Base-by-base conservation (phyloP, 2,888 invertebrate species). In the Drosophila affinis region DNA sequence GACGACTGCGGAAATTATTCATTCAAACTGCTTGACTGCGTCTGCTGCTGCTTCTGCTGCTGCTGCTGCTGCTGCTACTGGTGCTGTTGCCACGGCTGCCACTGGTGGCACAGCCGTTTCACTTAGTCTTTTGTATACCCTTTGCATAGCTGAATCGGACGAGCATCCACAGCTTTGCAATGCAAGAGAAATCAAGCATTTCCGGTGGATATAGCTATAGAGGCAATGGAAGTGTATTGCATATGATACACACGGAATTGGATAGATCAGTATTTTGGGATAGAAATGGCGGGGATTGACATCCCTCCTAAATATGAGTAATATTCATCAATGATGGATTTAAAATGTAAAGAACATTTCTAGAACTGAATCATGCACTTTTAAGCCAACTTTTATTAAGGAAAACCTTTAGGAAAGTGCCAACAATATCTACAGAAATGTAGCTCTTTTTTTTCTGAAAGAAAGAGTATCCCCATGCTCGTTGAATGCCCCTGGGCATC, bases 1-100 rank as follows among this genome's bases (percentile, higher is more conserved):
- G 63, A 70, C 62, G 77, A 82, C 80, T 83, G 83, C 83, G 83
- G 83, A 83, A 86, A 83, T 83, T 86, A 86, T 83, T 83, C 83
- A 83, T 83, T 83, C 78, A 83, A 83, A 79, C 77, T 65, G 67
- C 67, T 65, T 57, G 70, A 61, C 70, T 71, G 69, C 60, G 49
- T 81, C 75, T 78, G 77, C 62, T 75, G 76, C 49, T 52, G 59
- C 45, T 62, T 51, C 18, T 54, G 64, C 10, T 44, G 53, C 18
- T 54, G 64, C 10, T 34, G 63, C 56, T 62, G 39, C 34, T 59
- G 62, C 24, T 24, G 63, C 56, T 62, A 27, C 34, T 59, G 62
- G 17, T 24, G 49, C 54, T 53, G 61, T 27, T 48, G 34, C 34
- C 12, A 5, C 12, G 12, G 48, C 10, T 47, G 27, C 27, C 27